Evolutionary conservation across 2,113 vertebrate genomes (phyloP).

Genomic region (Pelmatolapia mariae): DNA sequence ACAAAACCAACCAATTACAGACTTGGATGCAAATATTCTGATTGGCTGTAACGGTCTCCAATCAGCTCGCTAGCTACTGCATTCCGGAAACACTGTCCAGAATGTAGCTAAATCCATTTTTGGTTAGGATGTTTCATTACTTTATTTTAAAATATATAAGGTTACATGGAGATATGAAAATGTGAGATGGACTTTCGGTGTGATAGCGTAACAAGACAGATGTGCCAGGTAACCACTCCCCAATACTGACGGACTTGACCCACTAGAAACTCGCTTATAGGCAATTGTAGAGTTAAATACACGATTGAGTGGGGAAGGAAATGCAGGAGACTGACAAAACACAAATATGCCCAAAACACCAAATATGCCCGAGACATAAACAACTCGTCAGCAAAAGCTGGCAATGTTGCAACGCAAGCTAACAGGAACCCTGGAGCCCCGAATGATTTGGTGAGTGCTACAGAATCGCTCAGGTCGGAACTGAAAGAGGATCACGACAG

Average conservation of each 20-base stretch:
- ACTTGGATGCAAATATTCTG: neutral
- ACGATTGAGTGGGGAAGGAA: neutral
- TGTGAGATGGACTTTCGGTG: neutral
- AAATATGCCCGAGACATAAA: fast-evolving
- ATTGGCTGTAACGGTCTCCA: neutral
- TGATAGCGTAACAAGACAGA: no score
- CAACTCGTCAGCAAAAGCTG: neutral
- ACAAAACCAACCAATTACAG: neutral
- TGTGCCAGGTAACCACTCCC: no score
- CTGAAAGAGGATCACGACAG: neutral
- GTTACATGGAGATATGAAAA: neutral
- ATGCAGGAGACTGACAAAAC: neutral
- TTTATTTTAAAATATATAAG: neutral
- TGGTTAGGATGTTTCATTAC: neutral
- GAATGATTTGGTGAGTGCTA: neutral
- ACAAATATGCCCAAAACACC: neutral
- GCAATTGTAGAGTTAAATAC: neutral
- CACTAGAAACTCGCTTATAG: fast-evolving
- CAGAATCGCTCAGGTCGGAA: neutral
- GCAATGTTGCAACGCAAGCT: neutral
- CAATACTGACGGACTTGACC: no score
- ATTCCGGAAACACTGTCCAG: fast-evolving
- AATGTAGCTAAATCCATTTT: neutral
- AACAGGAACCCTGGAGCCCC: neutral
- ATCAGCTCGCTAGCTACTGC: neutral